phyloP scores from a whole-genome alignment of 2,888 invertebrate genomes.

The Meandrusa payeni region DNA sequence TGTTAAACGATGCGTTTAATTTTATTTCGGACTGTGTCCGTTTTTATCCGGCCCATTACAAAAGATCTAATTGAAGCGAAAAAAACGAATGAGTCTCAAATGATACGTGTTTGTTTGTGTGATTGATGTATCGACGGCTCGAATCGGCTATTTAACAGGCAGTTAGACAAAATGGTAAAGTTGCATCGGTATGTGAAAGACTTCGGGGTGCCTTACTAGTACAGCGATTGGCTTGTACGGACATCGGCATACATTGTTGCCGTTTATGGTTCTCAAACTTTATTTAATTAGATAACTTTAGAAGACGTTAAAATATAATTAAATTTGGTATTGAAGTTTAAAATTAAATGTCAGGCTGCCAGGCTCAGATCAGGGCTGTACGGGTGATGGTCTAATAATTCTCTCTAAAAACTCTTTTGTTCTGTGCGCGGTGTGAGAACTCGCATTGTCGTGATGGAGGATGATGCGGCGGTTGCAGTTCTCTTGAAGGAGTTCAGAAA shows the following conservation, averaged over 20 bases:
- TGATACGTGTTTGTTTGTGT: slow-evolving; percentile 59
- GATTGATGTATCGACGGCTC: slow-evolving; percentile 77
- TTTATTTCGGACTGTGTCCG: slow-evolving; percentile 59
- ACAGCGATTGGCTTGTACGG: slow-evolving; percentile 42
- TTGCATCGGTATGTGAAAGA: slow-evolving; percentile 51
- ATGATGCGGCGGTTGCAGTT: no score
- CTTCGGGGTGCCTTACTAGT: slow-evolving; percentile 60
- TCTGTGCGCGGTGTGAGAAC: no score
- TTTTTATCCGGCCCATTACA: slow-evolving; percentile 60
- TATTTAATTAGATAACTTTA: slow-evolving; percentile 19
- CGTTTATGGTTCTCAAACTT: slow-evolving; percentile 50
- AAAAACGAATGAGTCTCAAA: slow-evolving; percentile 60
- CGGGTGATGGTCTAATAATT: no score
- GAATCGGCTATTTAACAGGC: slow-evolving; percentile 74
- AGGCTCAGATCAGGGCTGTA: no score
- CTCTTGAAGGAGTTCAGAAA: no score
- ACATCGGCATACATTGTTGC: slow-evolving; percentile 44
- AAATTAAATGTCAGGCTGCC: no score
- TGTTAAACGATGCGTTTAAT: slow-evolving; percentile 69
- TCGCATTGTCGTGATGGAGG: no score
- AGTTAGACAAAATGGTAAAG: slow-evolving; percentile 75
- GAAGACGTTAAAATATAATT: no score
- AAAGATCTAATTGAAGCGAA: slow-evolving; percentile 78
- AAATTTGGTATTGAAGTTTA: no score
- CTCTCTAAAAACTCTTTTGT: no score